Evolutionary conservation across 2,888 invertebrate species (phyloP).

Genomic region (Ferdinandea cuprea): DNA sequence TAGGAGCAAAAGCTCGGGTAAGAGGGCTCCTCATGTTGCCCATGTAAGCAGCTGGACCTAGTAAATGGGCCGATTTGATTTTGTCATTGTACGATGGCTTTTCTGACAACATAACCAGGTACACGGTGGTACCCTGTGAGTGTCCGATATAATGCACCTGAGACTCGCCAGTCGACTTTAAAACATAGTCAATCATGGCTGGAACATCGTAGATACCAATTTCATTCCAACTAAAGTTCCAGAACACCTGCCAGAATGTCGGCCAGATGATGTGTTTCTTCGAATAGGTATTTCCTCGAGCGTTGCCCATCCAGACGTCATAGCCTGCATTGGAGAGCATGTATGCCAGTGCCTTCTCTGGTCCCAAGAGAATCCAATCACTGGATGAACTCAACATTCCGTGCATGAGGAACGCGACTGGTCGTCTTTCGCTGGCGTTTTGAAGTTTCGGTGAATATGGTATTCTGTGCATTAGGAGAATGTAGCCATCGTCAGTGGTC

Average conservation of each 20-base stretch:
- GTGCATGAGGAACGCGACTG: slow-evolving; percentile 79
- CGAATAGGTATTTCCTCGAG: too few relatives aligned
- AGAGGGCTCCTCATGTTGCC: slow-evolving; percentile 82
- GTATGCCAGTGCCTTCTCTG: slow-evolving; percentile 78
- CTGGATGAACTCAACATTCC: slow-evolving; percentile 79
- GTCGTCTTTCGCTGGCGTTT: slow-evolving; percentile 67
- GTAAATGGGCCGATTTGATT: slow-evolving; percentile 78
- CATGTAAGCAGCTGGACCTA: slow-evolving; percentile 85
- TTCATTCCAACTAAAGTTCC: slow-evolving; percentile 91
- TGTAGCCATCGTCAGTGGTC: slow-evolving; percentile 81
- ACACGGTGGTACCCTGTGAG: slow-evolving; percentile 94
- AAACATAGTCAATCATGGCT: slow-evolving; percentile 90
- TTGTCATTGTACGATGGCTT: slow-evolving; percentile 76
- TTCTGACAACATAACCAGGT: slow-evolving; percentile 84
- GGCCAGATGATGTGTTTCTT: slow-evolving; percentile 83
- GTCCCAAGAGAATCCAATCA: slow-evolving; percentile 80
- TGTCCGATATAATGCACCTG: slow-evolving; percentile 90
- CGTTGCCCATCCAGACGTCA: too few relatives aligned
- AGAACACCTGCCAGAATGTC: slow-evolving; percentile 78
- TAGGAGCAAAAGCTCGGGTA: slow-evolving; percentile 77
- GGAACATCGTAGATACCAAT: slow-evolving; percentile 94
- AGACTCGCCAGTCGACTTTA: slow-evolving; percentile 75
- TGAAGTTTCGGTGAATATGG: slow-evolving; percentile 77
- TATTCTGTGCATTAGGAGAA: slow-evolving; percentile 79
- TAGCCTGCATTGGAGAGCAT: slow-evolving; percentile 86